Conservation (phyloP, 2,113 vertebrate species). For the Trematomus loennbergii region DNA sequence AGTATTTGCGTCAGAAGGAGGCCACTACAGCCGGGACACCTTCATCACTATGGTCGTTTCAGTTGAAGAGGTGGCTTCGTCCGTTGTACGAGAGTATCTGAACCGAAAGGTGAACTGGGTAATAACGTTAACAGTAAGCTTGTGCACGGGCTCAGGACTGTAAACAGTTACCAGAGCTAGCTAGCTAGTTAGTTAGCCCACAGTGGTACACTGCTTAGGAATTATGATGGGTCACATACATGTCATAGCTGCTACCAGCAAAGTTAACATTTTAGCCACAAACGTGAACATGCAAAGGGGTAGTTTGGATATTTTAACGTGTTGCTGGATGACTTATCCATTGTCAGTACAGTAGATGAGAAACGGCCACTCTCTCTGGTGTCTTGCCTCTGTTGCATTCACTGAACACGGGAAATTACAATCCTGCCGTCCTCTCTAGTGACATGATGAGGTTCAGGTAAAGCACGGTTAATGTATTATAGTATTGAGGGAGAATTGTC, state of each 20-base stretch:
- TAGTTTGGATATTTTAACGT: too few species aligned
- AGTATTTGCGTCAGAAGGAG: background rate
- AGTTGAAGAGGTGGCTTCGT: conserved; percentile 91
- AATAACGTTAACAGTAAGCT: background rate
- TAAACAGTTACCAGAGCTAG: background rate
- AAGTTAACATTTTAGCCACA: background rate
- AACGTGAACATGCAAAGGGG: too few species aligned
- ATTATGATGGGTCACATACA: background rate
- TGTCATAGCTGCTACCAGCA: background rate
- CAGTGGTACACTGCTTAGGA: background rate
- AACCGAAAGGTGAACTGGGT: conserved; percentile 88
- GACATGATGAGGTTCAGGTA: too few species aligned
- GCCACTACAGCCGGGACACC: too few species aligned
- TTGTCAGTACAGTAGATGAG: too few species aligned
- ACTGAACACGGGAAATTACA: too few species aligned
- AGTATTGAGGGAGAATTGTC: too few species aligned
- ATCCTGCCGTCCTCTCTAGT: too few species aligned
- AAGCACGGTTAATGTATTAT: too few species aligned
- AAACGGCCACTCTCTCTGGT: too few species aligned
- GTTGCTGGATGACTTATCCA: too few species aligned
- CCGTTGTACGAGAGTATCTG: conserved; percentile 93
- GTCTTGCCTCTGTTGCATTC: too few species aligned
- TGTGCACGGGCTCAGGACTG: background rate
- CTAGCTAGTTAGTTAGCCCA: conserved; percentile 7
- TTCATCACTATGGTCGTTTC: conserved; percentile 80